Evolutionary conservation across 2,888 invertebrate species (phyloP).

Genomic region (Dugesia japonica): DNA sequence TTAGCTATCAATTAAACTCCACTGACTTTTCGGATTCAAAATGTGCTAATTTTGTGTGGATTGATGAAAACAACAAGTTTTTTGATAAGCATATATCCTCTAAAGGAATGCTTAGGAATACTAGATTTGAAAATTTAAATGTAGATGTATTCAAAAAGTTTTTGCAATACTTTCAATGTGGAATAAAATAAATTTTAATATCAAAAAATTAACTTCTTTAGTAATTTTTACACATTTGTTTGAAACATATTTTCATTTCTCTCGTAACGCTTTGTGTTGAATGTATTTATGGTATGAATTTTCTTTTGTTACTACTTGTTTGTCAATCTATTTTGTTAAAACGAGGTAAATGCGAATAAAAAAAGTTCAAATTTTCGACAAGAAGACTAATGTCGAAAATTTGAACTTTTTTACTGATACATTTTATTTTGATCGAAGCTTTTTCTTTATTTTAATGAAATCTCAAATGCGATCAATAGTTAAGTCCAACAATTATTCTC

Average conservation of each 20-base stretch:
- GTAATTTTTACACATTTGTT: too few relatives aligned
- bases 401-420: too few relatives aligned
- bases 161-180: neutral
- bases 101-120: neutral
- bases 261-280: neutral
- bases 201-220: too few relatives aligned
- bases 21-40: neutral
- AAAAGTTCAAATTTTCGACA: too few relatives aligned
- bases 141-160: neutral
- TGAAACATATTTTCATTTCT: neutral
- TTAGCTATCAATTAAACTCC: constrained; percentile 16
- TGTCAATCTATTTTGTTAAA: too few relatives aligned
- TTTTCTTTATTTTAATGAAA: too few relatives aligned
- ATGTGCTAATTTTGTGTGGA: neutral
- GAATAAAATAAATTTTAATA: neutral
- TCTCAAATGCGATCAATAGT: too few relatives aligned
- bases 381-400: too few relatives aligned
- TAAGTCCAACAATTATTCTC: too few relatives aligned
- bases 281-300: neutral
- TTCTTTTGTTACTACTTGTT: too few relatives aligned
- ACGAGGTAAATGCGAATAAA: too few relatives aligned
- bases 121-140: constrained; percentile 7
- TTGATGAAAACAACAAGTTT: constrained; percentile 17
- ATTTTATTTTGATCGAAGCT: too few relatives aligned
- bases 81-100: neutral